Percentiles rank a stretch among this genome's conserved stretches.
Evolutionary conservation across 1,140 invertebrate genomes (phyloP).

Genomic region (Dufourea novaeangliae): DNA sequence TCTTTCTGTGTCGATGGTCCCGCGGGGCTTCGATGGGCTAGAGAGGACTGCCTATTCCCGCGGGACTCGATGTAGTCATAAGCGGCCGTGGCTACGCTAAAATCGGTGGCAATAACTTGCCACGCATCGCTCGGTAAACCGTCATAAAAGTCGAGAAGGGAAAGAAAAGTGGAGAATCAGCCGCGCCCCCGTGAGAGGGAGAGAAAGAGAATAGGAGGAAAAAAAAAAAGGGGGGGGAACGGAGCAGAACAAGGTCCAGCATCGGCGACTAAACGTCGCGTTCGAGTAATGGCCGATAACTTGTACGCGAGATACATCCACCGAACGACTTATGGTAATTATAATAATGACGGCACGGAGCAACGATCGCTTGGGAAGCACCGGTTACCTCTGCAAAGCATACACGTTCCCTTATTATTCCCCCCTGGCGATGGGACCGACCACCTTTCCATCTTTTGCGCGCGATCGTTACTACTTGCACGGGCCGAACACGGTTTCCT

Average conservation of each 20-base stretch:
- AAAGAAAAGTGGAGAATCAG: neutral
- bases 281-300: constrained; percentile 71
- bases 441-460: neutral
- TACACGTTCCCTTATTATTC: constrained; percentile 70
- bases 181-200: constrained; percentile 6
- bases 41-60: constrained; percentile 23
- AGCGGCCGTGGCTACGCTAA: constrained; percentile 67
- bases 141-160: constrained; percentile 54
- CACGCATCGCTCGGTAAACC: constrained; percentile 67
- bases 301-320: constrained; percentile 38
- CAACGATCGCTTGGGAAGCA: constrained; percentile 49
- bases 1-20: constrained; percentile 30
- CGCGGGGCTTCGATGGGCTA: constrained; percentile 14
- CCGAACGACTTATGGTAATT: constrained; percentile 75
- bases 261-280: neutral
- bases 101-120: constrained; percentile 73
- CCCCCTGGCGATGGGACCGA: neutral
- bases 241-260: neutral
- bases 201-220: neutral
- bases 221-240: neutral
- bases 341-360: constrained; percentile 72
- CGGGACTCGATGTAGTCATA: constrained; percentile 70
- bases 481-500: neutral
- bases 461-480: neutral
- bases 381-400: constrained; percentile 63